These are phyloP conservation scores for Lerista edwardsae DNA, from an alignment of 2,797 vertebrate genomes.

Conservation along the genomic window DNA sequence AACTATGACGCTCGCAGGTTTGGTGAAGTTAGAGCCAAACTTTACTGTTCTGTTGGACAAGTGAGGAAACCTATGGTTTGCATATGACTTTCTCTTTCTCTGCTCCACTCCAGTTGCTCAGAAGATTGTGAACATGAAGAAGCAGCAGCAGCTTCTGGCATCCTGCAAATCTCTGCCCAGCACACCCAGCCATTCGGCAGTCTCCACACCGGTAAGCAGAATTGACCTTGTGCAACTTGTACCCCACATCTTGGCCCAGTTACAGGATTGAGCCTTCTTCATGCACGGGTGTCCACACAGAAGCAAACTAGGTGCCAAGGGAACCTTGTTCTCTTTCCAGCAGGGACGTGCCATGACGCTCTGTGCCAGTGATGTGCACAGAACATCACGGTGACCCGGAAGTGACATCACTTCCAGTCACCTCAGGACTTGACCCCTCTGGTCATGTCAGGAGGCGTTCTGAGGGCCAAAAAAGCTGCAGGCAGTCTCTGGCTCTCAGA, in stretches of 20 bases:
- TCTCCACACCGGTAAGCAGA: conserved; percentile 87
- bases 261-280: background rate
- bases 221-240: conserved; percentile 82
- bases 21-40: background rate
- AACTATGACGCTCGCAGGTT: background rate
- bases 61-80: background rate
- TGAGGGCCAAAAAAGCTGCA: no score
- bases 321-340: background rate
- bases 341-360: no score
- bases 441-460: no score
- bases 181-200: conserved; percentile 91
- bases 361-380: no score
- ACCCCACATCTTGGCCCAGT: background rate
- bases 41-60: background rate
- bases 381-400: no score
- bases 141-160: conserved; percentile 89
- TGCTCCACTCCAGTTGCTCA: conserved; percentile 82
- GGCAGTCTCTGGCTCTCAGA: no score
- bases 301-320: background rate
- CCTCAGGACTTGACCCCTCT: no score
- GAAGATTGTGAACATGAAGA: conserved; percentile 87
- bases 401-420: no score
- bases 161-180: conserved; percentile 95
- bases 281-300: background rate
- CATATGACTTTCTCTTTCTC: background rate